phyloP scores from a whole-genome alignment of 2,888 invertebrate genomes.

The Oxystoma pomonae region DNA sequence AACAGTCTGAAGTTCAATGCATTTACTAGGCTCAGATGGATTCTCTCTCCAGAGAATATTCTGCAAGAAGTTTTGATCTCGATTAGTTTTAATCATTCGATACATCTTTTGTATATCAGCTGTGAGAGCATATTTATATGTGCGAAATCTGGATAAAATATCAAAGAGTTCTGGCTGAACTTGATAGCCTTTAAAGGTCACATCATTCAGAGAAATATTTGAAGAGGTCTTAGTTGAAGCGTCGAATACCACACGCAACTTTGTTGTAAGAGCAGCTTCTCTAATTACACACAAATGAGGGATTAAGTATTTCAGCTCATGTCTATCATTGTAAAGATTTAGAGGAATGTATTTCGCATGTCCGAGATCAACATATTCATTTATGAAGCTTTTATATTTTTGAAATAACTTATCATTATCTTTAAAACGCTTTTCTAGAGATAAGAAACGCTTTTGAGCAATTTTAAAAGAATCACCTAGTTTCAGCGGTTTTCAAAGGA shows the following conservation, averaged over 20 bases:
- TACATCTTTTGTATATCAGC: slow-evolving; percentile 23
- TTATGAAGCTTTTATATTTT: slow-evolving; percentile 13
- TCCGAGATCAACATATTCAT: slow-evolving; percentile 9
- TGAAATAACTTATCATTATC: slow-evolving; percentile 3
- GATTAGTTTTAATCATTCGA: slow-evolving; percentile 17
- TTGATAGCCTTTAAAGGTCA: slow-evolving; percentile 17
- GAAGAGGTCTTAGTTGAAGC: slow-evolving; percentile 13
- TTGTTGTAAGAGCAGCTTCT: slow-evolving; percentile 14
- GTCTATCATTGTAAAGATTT: not conserved
- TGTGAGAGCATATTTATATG: slow-evolving; percentile 15
- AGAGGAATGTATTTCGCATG: slow-evolving; percentile 12
- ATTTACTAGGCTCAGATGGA: slow-evolving; percentile 13
- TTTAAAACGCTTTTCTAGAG: slow-evolving; percentile 10
- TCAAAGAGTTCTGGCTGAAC: slow-evolving; percentile 20
- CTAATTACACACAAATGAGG: slow-evolving; percentile 17
- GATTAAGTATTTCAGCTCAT: slow-evolving; percentile 13
- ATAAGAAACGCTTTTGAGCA: slow-evolving; percentile 8
- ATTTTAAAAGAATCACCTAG: slow-evolving; percentile 14
- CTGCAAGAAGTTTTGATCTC: slow-evolving; percentile 15
- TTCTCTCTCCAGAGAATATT: slow-evolving; percentile 24
- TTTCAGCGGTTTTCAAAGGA: slow-evolving; percentile 14
- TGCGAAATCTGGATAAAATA: slow-evolving; percentile 14
- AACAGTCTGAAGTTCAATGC: slow-evolving; percentile 20
- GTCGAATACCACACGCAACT: slow-evolving; percentile 22
- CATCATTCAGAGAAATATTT: slow-evolving; percentile 19